Evolutionary conservation across 2,888 invertebrate species (phyloP), one percentile per base, ranked within the genome.

Genomic region (Amblyteles armatorius): DNA sequence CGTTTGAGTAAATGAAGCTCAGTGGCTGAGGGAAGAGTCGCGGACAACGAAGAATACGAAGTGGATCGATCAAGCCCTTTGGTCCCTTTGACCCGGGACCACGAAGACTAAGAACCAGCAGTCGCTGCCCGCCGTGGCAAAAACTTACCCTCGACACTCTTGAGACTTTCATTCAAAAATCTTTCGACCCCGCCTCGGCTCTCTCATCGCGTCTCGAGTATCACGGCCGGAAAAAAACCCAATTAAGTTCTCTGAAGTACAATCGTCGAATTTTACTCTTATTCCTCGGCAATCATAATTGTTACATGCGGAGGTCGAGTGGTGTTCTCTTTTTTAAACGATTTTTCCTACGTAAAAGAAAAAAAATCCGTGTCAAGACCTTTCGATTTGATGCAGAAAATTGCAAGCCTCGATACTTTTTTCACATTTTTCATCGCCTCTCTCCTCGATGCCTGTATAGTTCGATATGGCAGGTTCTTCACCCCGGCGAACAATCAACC

Each of bases 21-120:
- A 68, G 79, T 16, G 22, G 77, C 83, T 67, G 44, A 36, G 57
- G 22, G 65, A 74, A 65, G 44, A 72, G 78, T 57, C 50, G 68
- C 63, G 26, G 60, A 33, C n/a, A 65, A 55, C 67, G 40, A 65
- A 57, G 26, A 76, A 69, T 73, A 82, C 33, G 44, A 50, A 74
- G 63, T 77, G 84, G 77, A 84, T 83, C 84, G 80, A 82, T 82
- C 76, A 65, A 81, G 77, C 79, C 79, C 81, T 81, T 77, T 88
- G 76, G 81, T 78, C 71, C 67, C 79, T 82, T 85, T 84, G 85
- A 86, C 79, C 79, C 83, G 77, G 79, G 77, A 83, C 73, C 78
- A 69, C 79, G 79, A 0, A 83, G 52, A 68, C 60, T 22, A 63
- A 40, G 40, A 79, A 63, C 63, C 50, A 52, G 76, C 48, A 68